phyloP scores from a whole-genome alignment of 1,140 invertebrate genomes.

The Zaprionus kolodkinae region DNA sequence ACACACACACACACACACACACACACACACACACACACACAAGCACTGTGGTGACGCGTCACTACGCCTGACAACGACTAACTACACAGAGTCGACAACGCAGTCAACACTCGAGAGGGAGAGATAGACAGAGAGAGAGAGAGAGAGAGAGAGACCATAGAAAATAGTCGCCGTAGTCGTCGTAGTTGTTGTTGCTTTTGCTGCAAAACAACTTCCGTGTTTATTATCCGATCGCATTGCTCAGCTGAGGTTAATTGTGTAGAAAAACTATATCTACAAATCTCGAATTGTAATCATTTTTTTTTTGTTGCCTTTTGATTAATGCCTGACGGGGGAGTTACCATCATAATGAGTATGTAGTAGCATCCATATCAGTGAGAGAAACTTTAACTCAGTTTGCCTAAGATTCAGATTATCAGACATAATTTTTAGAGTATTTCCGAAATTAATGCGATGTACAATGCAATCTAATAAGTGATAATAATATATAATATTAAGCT shows the following conservation, averaged over 20 bases:
- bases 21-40: background rate
- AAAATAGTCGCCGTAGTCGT: background rate
- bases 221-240: conserved; percentile 5
- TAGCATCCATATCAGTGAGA: background rate
- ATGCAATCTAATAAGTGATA: too few relatives aligned
- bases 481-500: too few relatives aligned
- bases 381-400: too few relatives aligned
- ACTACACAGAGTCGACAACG: background rate
- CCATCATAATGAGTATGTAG: background rate
- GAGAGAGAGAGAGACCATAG: background rate
- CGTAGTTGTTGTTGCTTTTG: too few relatives aligned
- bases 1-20: too few relatives aligned
- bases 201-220: background rate
- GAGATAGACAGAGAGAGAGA: background rate
- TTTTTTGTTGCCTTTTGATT: background rate
- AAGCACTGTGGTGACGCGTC: background rate
- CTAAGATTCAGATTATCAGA: too few relatives aligned
- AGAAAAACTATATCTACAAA: conserved; percentile 2
- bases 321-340: background rate
- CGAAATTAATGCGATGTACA: background rate
- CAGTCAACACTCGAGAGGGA: background rate
- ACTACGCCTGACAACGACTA: background rate
- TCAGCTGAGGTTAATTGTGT: background rate
- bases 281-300: background rate
- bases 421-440: background rate